Evolutionary conservation across 2,888 invertebrate genomes (phyloP).

Genomic region (Ashinkailepas kermadecensis): DNA sequence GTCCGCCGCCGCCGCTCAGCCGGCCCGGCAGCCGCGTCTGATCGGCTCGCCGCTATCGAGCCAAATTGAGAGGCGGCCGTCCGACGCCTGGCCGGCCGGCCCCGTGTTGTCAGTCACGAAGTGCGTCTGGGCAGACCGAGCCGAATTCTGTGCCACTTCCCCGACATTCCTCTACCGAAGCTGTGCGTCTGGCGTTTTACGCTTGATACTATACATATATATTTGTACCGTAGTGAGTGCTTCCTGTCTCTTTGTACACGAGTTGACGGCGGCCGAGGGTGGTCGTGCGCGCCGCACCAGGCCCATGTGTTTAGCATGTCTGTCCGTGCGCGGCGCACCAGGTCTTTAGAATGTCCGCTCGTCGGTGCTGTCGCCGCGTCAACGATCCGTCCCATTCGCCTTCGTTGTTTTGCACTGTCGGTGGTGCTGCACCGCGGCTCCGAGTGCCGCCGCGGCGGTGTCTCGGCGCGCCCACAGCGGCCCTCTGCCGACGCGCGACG

Average conservation of each 20-base stretch:
- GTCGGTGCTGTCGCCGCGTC: background rate
- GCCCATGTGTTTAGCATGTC: background rate
- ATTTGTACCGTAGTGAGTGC: background rate
- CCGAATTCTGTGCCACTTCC: background rate
- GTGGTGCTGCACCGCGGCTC: background rate
- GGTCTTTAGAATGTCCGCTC: background rate
- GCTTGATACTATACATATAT: background rate
- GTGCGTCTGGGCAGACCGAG: background rate
- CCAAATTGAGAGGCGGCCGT: background rate
- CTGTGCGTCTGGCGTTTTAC: background rate
- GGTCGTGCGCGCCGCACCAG: background rate
- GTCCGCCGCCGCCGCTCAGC: conserved; percentile 1
- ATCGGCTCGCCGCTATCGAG: background rate
- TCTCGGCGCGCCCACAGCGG: background rate
- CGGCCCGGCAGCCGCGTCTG: conserved; percentile 12
- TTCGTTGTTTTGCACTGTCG: background rate
- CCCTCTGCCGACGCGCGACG: background rate
- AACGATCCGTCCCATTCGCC: background rate
- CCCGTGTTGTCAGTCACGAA: background rate
- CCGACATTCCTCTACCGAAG: background rate
- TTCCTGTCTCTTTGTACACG: background rate
- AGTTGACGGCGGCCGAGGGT: background rate
- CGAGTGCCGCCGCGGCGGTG: background rate
- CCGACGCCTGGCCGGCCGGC: too few species aligned
- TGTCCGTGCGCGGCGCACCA: background rate